A percentile compares a stretch with the other conserved stretches of the same genome.
Evolutionary conservation across 2,797 vertebrate genomes (phyloP).

Genomic region (Eulemur coronatus): DNA sequence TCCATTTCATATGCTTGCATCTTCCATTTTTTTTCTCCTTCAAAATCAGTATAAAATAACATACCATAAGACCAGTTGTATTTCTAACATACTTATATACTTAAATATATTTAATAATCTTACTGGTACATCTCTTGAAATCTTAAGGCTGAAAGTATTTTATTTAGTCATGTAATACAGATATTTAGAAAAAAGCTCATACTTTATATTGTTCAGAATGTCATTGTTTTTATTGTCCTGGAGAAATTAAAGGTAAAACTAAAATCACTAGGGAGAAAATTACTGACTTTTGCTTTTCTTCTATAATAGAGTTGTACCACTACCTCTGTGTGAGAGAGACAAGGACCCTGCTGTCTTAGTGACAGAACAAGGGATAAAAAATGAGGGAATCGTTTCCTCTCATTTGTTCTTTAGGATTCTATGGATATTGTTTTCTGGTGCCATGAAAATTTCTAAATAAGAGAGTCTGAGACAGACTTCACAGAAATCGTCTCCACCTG

Average conservation of each 20-base stretch:
- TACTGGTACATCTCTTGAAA: neutral
- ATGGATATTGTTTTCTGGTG: neutral
- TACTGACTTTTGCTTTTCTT: neutral
- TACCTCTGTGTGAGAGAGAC: slow-evolving; percentile 32
- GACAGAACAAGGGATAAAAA: neutral
- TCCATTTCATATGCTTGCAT: neutral
- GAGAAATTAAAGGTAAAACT: slow-evolving; percentile 55
- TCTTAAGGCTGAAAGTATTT: neutral
- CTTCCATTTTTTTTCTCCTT: neutral
- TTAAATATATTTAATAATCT: neutral
- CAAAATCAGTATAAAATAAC: neutral
- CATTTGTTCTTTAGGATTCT: slow-evolving; percentile 44
- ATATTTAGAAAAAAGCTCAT: neutral
- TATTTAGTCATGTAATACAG: neutral
- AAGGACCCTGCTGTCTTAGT: slow-evolving; percentile 6
- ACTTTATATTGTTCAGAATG: slow-evolving; percentile 23
- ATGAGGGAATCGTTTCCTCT: neutral
- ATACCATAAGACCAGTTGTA: neutral
- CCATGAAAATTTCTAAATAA: slow-evolving; percentile 45
- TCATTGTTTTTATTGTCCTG: slow-evolving; percentile 27
- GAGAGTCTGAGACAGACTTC: neutral
- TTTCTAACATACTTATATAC: neutral
- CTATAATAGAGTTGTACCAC: neutral
- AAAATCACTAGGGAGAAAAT: slow-evolving; percentile 46
- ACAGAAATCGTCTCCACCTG: neutral